phyloP scores from a whole-genome alignment of 2,113 vertebrate genomes.

The Pelodiscus sinensis region DNA sequence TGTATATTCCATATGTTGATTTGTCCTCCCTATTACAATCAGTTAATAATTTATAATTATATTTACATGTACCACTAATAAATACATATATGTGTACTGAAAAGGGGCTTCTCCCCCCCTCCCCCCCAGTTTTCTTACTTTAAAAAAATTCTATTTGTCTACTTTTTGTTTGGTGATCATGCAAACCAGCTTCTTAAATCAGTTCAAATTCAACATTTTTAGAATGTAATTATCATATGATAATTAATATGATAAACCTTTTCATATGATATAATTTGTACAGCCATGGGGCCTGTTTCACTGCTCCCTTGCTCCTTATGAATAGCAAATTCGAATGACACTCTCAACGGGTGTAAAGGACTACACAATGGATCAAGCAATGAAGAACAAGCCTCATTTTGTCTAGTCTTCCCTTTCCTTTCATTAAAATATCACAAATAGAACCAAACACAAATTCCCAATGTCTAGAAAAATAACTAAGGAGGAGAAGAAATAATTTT shows the following conservation, averaged over 20 bases:
- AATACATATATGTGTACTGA: background rate
- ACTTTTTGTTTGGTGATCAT: background rate
- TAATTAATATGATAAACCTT: background rate
- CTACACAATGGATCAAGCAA: background rate
- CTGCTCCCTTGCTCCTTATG: constrained; percentile 4
- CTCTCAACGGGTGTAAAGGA: background rate
- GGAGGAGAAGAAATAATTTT: background rate
- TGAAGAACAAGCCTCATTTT: constrained; percentile 12
- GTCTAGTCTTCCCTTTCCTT: background rate
- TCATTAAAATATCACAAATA: background rate
- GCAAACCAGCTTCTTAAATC: background rate
- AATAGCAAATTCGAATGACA: background rate
- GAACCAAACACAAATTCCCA: background rate
- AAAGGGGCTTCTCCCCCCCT: background rate
- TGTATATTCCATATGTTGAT: too few species aligned
- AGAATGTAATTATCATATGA: background rate
- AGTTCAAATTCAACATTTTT: background rate
- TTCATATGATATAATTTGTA: background rate
- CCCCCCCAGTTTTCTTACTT: background rate
- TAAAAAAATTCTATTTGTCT: background rate
- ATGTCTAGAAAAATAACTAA: constrained; percentile 10
- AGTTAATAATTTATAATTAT: background rate
- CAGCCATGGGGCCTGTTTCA: background rate
- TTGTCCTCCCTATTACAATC: background rate
- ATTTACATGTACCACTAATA: background rate